Evolutionary conservation across 92 coral and sea anemone species (phyloP).

Genomic region (Diadumene lineata): DNA sequence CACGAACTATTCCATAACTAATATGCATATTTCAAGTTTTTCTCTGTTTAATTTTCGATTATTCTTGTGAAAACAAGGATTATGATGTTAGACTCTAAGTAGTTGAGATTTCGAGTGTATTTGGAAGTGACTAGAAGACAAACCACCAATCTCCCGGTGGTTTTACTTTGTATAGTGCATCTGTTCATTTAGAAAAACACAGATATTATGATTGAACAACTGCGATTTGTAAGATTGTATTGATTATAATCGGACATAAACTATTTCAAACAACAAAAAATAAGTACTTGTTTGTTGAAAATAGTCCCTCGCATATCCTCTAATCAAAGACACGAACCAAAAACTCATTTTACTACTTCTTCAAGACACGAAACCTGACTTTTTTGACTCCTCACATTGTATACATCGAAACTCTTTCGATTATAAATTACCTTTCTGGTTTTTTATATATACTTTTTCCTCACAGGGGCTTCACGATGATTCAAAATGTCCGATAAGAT

Average conservation of each 20-base stretch:
- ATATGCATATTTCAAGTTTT: background rate
- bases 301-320: constrained; percentile 1
- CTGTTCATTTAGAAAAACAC: constrained; percentile 1
- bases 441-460: background rate
- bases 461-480: too few relatives aligned
- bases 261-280: background rate
- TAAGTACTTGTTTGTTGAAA: background rate
- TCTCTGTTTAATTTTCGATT: too few relatives aligned
- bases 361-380: background rate
- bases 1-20: background rate
- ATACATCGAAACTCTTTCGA: background rate
- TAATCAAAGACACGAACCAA: background rate
- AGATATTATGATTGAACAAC: constrained; percentile 11
- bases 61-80: background rate
- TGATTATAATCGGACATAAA: constrained; percentile 3
- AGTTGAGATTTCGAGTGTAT: background rate
- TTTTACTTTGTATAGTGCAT: background rate
- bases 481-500: too few relatives aligned
- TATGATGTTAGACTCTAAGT: background rate
- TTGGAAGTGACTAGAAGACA: background rate
- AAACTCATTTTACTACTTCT: background rate
- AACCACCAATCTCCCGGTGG: background rate
- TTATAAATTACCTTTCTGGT: too few relatives aligned
- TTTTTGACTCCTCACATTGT: background rate
- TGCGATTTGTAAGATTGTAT: constrained; percentile 7